Conservation (phyloP, 2,888 invertebrate species). For the Helleia helle region DNA sequence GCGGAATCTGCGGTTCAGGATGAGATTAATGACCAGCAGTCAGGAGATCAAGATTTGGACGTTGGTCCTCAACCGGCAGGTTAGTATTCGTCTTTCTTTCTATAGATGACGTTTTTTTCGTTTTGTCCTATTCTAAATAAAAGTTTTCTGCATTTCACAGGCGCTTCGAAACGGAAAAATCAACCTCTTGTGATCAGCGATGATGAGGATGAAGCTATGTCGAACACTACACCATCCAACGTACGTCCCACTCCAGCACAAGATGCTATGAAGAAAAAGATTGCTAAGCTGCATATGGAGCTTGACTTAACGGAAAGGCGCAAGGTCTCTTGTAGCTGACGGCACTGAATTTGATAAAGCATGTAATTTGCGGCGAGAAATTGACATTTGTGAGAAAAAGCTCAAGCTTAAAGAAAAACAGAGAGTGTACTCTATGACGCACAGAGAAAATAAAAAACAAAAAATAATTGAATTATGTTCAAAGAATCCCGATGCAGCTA, state of each 20-base stretch:
- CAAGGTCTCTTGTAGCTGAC: conserved; percentile 9
- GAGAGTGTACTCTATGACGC: conserved; percentile 14
- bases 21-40: conserved; percentile 9
- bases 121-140: conserved; percentile 1
- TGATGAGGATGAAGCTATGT: conserved; percentile 10
- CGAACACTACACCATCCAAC: conserved; percentile 13
- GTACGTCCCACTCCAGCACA: conserved; percentile 19
- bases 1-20: neutral
- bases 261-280: conserved; percentile 19
- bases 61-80: conserved; percentile 8
- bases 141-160: conserved; percentile 1
- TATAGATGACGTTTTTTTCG: conserved; percentile 5
- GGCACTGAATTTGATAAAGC: conserved; percentile 6
- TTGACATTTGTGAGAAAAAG: conserved; percentile 19
- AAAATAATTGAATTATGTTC: conserved; percentile 11
- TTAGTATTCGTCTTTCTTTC: conserved; percentile 6
- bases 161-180: conserved; percentile 1
- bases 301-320: conserved; percentile 18
- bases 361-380: conserved; percentile 17
- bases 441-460: conserved; percentile 11
- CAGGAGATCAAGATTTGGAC: conserved; percentile 5
- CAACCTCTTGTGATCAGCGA: conserved; percentile 5
- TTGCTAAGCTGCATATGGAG: conserved; percentile 19
- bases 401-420: conserved; percentile 21
- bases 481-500: conserved; percentile 10